Base-by-base conservation (phyloP, 1,140 invertebrate species). In the Trichomalopsis sarcophagae region DNA sequence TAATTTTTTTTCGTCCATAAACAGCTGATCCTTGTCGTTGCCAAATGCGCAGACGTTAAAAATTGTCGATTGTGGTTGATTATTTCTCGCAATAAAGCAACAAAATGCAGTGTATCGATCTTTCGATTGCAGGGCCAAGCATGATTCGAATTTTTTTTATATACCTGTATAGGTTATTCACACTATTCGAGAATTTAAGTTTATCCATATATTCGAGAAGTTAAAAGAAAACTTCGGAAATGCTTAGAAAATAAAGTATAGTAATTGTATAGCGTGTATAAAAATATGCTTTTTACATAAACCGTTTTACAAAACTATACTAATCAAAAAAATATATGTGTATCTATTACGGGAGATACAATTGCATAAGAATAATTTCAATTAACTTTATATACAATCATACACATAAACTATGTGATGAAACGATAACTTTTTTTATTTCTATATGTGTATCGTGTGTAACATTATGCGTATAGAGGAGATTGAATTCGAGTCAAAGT, bases 341-440 rank as follows among this genome's bases (percentile, higher is more conserved):
- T 62, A 4, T 17, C 4, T 62, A n/a, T 5, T 62, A 44, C 40
- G 7, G 40, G 6, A 44, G 40, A 44, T 9, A 23, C 40, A 71
- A 14, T 74, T 50, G 73, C 14, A 71, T 74, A 50, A 2, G 44
- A 62, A 82, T 21, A 44, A 66, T 75, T 82, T 76, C 2, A 62
- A 75, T 27, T 66, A 62, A 21, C 55, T 62, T 74, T 73, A 73
- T 62, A 74, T 76, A 76, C 73, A 76, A n/a, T 66, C 27, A 44
- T 82, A 33, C 21, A 75, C 21, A 75, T 36, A 82, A 40, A 23
- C 14, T 40, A 33, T 76, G 36, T 27, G 50, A 55, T 62, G 74
- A 82, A 82, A 75, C 73, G 11, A 75, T 55, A 81, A 74, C 40
- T 81, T 71, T 73, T 55, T 47, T 23, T 36, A 55, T 73, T 40